These are phyloP conservation scores for Vanacampus margaritifer DNA, from an alignment of 2,113 vertebrate genomes.

Conservation along the genomic window DNA sequence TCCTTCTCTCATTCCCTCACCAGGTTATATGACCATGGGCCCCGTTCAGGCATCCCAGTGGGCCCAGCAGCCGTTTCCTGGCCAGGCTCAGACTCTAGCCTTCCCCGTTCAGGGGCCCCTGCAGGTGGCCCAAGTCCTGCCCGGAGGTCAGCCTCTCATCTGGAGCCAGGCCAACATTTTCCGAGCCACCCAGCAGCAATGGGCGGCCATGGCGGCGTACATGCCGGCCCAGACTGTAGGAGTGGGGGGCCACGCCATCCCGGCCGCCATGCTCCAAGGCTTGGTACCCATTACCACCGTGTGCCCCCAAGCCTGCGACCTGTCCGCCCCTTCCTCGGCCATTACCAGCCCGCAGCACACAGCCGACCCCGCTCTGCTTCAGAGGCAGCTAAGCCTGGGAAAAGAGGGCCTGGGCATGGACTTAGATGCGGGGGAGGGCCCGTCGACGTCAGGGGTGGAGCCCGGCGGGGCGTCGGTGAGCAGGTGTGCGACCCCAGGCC, in stretches of 20 bases:
- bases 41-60: conserved; percentile 93
- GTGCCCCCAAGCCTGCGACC: conserved; percentile 78
- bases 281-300: conserved; percentile 84
- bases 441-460: conserved; percentile 49
- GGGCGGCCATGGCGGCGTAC: conserved; percentile 92
- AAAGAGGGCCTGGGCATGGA: conserved; percentile 45
- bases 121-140: conserved; percentile 89
- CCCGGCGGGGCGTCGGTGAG: conserved; percentile 38
- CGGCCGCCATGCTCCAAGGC: conserved; percentile 94
- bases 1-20: conserved; percentile 3
- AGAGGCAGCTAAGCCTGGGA: conserved; percentile 56
- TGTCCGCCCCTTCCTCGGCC: conserved; percentile 81
- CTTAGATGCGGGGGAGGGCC: conserved; percentile 60
- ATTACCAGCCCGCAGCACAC: conserved; percentile 84
- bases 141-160: conserved; percentile 89
- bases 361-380: conserved; percentile 72
- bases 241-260: conserved; percentile 78
- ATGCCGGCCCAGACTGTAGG: conserved; percentile 94
- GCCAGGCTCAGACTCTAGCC: conserved; percentile 87
- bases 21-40: conserved; percentile 98
- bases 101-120: conserved; percentile 78
- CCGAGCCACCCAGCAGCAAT: conserved; percentile 89
- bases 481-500: conserved; percentile 62
- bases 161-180: conserved; percentile 96
- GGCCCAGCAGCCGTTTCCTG: conserved; percentile 88